Percentiles rank a stretch among this genome's conserved stretches.
phyloP scores from a whole-genome alignment of 2,113 vertebrate genomes.

The Pao palembangensis region DNA sequence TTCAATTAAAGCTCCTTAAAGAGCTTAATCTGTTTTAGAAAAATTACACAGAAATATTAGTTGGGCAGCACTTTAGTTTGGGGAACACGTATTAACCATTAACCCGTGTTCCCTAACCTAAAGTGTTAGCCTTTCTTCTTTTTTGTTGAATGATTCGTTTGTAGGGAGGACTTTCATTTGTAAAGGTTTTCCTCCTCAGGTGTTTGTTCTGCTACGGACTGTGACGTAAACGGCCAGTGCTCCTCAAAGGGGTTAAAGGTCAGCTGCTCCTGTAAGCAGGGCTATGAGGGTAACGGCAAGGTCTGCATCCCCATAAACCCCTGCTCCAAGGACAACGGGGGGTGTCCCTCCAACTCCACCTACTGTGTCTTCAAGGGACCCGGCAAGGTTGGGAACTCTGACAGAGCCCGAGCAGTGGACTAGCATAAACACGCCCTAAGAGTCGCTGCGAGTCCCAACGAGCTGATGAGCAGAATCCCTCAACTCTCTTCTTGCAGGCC shows the following conservation, averaged over 20 bases:
- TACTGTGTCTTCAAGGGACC: constrained; percentile 76
- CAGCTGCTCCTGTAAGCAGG: constrained; percentile 79
- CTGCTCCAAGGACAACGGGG: constrained; percentile 80
- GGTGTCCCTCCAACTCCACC: constrained; percentile 83
- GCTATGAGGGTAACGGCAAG: constrained; percentile 82
- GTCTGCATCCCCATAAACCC: constrained; percentile 84
- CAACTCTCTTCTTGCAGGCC: too few relatives aligned
- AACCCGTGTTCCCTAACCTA: too few relatives aligned
- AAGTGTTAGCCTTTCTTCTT: too few relatives aligned
- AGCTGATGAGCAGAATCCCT: background rate
- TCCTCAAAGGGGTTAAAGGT: constrained; percentile 58
- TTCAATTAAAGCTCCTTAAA: too few relatives aligned
- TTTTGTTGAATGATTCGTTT: too few relatives aligned
- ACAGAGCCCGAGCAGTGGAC: background rate
- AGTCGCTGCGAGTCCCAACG: background rate
- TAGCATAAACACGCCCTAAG: background rate
- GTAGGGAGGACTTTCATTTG: too few relatives aligned
- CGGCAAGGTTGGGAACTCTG: constrained; percentile 77
- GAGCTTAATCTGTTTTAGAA: too few relatives aligned
- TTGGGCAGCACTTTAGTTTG: too few relatives aligned
- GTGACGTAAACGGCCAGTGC: constrained; percentile 79
- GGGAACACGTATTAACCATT: too few relatives aligned
- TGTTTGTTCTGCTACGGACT: constrained; percentile 75
- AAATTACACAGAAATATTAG: too few relatives aligned
- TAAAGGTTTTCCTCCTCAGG: constrained; percentile 31